Percentiles rank a stretch among this genome's conserved stretches.
Evolutionary conservation across 2,797 vertebrate species (phyloP).

Genomic region (Tapirus indicus): DNA sequence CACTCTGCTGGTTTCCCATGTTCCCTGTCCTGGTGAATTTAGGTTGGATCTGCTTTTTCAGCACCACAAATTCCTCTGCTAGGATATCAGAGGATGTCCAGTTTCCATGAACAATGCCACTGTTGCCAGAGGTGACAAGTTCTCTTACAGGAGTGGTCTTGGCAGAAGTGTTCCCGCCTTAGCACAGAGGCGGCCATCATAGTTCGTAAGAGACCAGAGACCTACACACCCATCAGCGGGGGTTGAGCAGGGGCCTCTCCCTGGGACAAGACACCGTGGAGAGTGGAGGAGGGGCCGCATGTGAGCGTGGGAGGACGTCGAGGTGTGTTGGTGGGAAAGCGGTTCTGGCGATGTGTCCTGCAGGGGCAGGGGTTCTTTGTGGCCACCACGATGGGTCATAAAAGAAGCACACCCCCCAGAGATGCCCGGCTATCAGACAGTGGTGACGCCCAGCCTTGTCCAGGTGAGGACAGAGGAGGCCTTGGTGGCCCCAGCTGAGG

Average conservation of each 20-base stretch:
- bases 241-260: not conserved
- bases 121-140: accelerated
- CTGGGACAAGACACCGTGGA: not conserved
- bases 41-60: accelerated
- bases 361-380: not conserved
- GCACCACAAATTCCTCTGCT: accelerated
- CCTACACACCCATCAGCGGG: accelerated
- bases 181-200: accelerated
- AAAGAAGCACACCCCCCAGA: not conserved
- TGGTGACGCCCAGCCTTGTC: not conserved
- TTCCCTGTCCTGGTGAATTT: accelerated
- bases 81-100: not conserved
- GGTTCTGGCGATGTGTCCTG: accelerated
- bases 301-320: accelerated
- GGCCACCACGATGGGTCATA: too few relatives aligned
- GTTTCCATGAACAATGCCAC: not conserved
- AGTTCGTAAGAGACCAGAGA: accelerated
- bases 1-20: accelerated
- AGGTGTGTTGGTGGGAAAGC: not conserved
- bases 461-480: not conserved
- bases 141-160: not conserved
- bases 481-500: not conserved
- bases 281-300: not conserved
- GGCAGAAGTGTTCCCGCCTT: accelerated
- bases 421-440: accelerated